Evolutionary conservation across 2,888 invertebrate genomes (phyloP), one percentile per base, ranked within the genome.

Genomic region (Vanessa cardui): DNA sequence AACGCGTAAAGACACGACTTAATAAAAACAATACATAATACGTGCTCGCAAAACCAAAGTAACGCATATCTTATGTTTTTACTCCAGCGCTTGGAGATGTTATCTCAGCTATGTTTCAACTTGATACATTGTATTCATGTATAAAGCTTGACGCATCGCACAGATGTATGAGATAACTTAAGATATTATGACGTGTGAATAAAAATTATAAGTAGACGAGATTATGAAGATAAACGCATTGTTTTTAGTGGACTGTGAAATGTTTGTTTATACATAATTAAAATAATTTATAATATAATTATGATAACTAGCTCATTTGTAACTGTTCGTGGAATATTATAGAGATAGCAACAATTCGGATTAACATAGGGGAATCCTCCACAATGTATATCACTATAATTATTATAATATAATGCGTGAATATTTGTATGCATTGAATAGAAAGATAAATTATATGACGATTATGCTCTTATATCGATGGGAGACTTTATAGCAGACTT

Each of bases 141-240:
- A 39, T 56, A 77, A 78, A 79, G 77, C 74, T 78, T 79, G 84
- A 83, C 68, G 69, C 81, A 82, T 84, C 83, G 82, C 83, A 74
- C 79, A 72, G 86, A 87, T 87, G 79, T 71, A 74, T 70, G 56
- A 78, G 87, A 89, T 88, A 87, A 79, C 71, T 77, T 82, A 78
- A 84, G 80, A 83, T 83, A 83, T 85, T 88, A 83, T 86, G 86
- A 87, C 85, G 83, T 83, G 85, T 83, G 80, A 82, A 82, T 80
- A 78, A 85, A 85, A 69, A 69, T 59, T 64, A 54, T 69, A 68
- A 68, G 62, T 71, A 68, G 70, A 62, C 54, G 68, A 68, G 68
- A 72, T 67, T 58, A 54, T 6, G 56, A 21, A 69, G 66, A 64
- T 62, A 69, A 64, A 65, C 33, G 39, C 56, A 68, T 62, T 70